Conservation (phyloP, 1,140 invertebrate species). For the Argopecten irradians region DNA sequence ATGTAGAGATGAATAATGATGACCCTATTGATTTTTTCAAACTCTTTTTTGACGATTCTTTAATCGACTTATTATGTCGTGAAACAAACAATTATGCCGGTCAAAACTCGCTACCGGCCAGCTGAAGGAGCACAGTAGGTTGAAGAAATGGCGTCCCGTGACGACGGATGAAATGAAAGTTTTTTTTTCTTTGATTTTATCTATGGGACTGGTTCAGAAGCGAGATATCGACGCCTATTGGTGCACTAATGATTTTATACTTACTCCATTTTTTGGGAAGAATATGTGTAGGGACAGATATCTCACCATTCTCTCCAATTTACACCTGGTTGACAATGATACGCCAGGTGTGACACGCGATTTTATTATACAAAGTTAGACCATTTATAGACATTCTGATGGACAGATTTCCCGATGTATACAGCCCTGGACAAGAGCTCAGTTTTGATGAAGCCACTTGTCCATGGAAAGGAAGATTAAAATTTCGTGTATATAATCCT, state of each 20-base stretch:
- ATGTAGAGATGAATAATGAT: not conserved
- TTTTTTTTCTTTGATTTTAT: not conserved
- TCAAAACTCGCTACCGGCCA: too few species aligned
- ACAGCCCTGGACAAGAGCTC: slow-evolving; percentile 24
- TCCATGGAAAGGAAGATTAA: slow-evolving; percentile 43
- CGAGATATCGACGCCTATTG: slow-evolving; percentile 31
- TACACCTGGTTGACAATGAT: slow-evolving; percentile 40
- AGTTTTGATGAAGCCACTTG: slow-evolving; percentile 47
- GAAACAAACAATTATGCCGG: not conserved
- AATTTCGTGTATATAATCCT: slow-evolving; percentile 46
- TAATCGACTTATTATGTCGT: not conserved
- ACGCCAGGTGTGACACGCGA: not conserved
- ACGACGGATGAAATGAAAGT: slow-evolving; percentile 34
- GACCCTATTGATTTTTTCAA: slow-evolving; percentile 28
- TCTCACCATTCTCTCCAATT: slow-evolving; percentile 34
- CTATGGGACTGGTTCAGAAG: slow-evolving; percentile 32
- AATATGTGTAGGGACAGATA: slow-evolving; percentile 42
- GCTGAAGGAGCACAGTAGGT: not conserved
- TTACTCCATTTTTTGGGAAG: slow-evolving; percentile 37
- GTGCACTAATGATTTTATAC: slow-evolving; percentile 17
- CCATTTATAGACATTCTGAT: slow-evolving; percentile 37
- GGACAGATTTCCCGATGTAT: slow-evolving; percentile 27
- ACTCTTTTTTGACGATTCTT: slow-evolving; percentile 17
- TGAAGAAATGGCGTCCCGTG: slow-evolving; percentile 29
- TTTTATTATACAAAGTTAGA: slow-evolving; percentile 34